Base-by-base conservation (phyloP, 2,888 invertebrate species). In the Phaedon cochleariae region DNA sequence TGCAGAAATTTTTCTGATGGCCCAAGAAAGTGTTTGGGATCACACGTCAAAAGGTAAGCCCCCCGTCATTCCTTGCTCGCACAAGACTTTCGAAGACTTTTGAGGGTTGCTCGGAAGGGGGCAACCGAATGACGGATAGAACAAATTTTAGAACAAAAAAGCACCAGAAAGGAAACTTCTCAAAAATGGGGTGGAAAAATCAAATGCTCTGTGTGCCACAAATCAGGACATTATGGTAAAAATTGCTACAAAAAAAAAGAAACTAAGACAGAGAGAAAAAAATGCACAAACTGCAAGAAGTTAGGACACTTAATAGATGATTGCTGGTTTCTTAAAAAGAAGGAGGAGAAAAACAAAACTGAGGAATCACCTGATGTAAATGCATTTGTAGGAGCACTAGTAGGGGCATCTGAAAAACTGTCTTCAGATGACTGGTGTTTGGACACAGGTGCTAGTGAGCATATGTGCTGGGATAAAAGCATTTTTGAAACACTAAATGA, bases 181-280 rank as follows among this genome's bases (percentile, higher is more conserved):
- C 15, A 48, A 48, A 48, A 48, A 48, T 48, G 17, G 2, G 48
- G 48, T 48, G 15, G 48, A 48, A 48, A 48, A 48, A 17, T 48
- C 7, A 17, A 48, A 48, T 48, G 18, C 17, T 48, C 9, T 48
- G 48, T 48, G 20, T 48, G 48, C 17, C 48, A 48, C 1, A 48
- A 48, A 48, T 6, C 17, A 17, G 48, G 48, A 2, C 48, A 48
- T 10, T 17, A 48, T 9, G 48, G 48, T 17, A 17, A 48, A 48
- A n/a, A 48, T 17, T 48, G 48, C 9, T 48, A 48, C 17, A 7
- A 48, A 48, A 48, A 17, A 48, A 48, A 48, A 48, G 48, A 48
- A 10, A 17, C 1, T 48, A 48, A 48, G 17, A 48, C 48, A 17
- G 18, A 17, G 17, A 48, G 2, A 48, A 48, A 48, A 2, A 48